A percentile compares a stretch with the other conserved stretches of the same genome.
Evolutionary conservation across 2,888 invertebrate species (phyloP).

Genomic region (Drosophila robusta): DNA sequence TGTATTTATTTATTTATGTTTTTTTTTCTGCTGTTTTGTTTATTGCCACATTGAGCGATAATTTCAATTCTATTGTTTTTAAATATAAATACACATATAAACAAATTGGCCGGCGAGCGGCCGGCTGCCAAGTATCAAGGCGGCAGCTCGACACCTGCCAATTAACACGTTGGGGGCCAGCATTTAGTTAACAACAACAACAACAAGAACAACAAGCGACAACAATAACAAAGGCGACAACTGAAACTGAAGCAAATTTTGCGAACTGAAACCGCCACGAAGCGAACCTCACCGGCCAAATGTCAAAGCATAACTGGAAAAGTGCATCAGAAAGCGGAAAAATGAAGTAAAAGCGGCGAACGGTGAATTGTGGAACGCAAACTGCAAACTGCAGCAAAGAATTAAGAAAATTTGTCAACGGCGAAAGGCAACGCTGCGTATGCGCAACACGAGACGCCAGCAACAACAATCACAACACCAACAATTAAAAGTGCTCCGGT

Average conservation of each 20-base stretch:
- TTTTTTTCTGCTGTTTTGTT: not conserved
- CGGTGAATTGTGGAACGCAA: not conserved
- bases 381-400: constrained; percentile 7
- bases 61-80: constrained; percentile 37
- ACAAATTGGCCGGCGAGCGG: constrained; percentile 15
- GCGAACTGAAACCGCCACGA: constrained; percentile 35
- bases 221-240: not conserved
- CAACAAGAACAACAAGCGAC: constrained; percentile 1
- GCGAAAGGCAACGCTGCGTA: constrained; percentile 36
- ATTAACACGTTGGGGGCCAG: constrained; percentile 34
- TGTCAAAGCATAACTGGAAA: constrained; percentile 48
- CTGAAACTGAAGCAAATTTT: constrained; percentile 2
- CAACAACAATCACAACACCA: not conserved
- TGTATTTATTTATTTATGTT: not conserved
- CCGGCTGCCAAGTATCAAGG: constrained; percentile 6
- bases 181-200: constrained; percentile 10
- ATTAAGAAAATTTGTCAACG: constrained; percentile 11
- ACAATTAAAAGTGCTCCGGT: not conserved
- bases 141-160: constrained; percentile 25
- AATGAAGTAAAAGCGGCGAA: constrained; percentile 11
- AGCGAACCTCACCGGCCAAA: constrained; percentile 40
- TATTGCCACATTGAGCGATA: constrained; percentile 1
- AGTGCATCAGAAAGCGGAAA: constrained; percentile 35
- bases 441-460: constrained; percentile 28
- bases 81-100: constrained; percentile 9